Evolutionary conservation across 2,888 invertebrate species (phyloP).

Genomic region (Cerastoderma edule): DNA sequence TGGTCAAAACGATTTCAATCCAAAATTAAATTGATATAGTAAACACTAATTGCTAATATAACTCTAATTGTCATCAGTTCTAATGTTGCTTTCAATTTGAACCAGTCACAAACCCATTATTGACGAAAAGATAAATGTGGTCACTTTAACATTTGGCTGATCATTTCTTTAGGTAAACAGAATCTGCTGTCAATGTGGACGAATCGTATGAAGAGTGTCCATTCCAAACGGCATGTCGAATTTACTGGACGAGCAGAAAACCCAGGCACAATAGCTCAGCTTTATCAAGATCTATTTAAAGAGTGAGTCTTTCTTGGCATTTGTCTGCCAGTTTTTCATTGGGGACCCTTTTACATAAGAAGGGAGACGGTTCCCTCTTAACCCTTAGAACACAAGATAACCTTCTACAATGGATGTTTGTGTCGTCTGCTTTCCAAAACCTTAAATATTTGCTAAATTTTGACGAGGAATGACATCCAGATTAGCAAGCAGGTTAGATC

Average conservation of each 20-base stretch:
- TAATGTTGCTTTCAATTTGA: too few relatives aligned
- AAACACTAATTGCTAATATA: too few relatives aligned
- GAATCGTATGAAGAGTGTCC: conserved; percentile 85
- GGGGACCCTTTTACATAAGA: not conserved
- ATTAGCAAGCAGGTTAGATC: too few relatives aligned
- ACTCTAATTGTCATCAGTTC: too few relatives aligned
- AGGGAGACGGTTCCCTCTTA: not conserved
- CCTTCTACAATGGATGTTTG: not conserved
- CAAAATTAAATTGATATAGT: too few relatives aligned
- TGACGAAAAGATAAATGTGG: too few relatives aligned
- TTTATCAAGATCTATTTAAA: conserved; percentile 79
- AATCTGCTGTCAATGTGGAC: conserved; percentile 88
- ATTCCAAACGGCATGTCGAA: conserved; percentile 86
- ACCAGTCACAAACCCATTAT: too few relatives aligned
- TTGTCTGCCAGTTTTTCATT: not conserved
- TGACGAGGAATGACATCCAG: too few relatives aligned
- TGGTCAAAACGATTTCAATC: too few relatives aligned
- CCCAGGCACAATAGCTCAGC: conserved; percentile 72
- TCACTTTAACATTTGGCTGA: too few relatives aligned
- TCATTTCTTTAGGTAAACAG: conserved; percentile 65
- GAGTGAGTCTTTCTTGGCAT: conserved; percentile 34
- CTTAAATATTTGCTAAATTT: not conserved
- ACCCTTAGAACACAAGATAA: not conserved
- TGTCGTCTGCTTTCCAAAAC: not conserved
- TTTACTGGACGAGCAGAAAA: conserved; percentile 86